These are phyloP conservation scores for Diplazon laetatorius DNA, from an alignment of 2,888 invertebrate genomes.

Conservation along the genomic window DNA sequence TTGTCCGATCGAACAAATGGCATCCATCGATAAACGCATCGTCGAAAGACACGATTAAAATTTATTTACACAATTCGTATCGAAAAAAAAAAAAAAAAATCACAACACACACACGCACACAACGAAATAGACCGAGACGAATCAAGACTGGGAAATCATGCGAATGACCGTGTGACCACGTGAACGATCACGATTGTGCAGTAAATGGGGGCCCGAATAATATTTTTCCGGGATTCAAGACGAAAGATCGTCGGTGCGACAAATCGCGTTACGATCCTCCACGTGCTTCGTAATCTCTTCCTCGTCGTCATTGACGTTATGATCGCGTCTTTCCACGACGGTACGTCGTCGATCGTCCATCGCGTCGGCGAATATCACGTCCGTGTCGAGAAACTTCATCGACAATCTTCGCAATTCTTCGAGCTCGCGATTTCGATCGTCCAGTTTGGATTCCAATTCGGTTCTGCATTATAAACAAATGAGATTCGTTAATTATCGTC, in stretches of 20 bases:
- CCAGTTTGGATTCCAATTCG: slow-evolving; percentile 78
- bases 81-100: slow-evolving; percentile 42
- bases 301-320: slow-evolving; percentile 19
- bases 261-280: slow-evolving; percentile 41
- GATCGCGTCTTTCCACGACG: slow-evolving; percentile 74
- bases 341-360: slow-evolving; percentile 72
- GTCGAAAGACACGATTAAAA: slow-evolving; percentile 26
- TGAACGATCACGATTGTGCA: too few species aligned
- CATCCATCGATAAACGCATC: slow-evolving; percentile 27
- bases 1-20: too few species aligned
- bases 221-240: too few species aligned
- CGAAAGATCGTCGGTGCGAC: slow-evolving; percentile 9
- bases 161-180: too few species aligned
- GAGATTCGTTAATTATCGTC: neutral
- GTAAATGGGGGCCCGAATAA: too few species aligned
- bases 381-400: slow-evolving; percentile 70
- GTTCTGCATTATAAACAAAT: slow-evolving; percentile 67
- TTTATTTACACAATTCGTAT: slow-evolving; percentile 57
- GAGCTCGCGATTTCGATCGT: slow-evolving; percentile 71
- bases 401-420: slow-evolving; percentile 73
- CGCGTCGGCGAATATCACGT: slow-evolving; percentile 71
- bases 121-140: too few species aligned
- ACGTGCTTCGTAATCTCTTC: slow-evolving; percentile 1
- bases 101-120: too few species aligned
- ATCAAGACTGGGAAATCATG: slow-evolving; percentile 51